Conservation (phyloP, 2,113 vertebrate genomes). For the Ciconia maguari region DNA sequence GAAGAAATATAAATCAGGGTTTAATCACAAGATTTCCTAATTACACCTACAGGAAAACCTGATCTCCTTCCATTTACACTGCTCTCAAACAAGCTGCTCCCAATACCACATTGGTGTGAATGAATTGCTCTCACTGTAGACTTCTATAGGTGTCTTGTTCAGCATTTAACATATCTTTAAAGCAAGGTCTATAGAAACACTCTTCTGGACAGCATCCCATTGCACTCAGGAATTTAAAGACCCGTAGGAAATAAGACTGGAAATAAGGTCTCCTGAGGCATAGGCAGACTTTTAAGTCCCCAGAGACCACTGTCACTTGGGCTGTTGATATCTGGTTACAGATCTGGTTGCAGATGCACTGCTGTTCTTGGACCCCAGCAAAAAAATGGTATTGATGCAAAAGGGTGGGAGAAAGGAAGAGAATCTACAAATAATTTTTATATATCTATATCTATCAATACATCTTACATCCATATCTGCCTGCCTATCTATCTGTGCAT, state of each 20-base stretch:
- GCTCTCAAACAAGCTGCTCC: neutral
- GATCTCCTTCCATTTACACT: neutral
- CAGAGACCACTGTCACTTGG: neutral
- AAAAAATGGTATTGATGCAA: rapidly evolving
- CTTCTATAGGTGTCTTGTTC: neutral
- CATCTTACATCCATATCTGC: too few species aligned
- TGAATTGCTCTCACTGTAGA: neutral
- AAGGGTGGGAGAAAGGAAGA: neutral
- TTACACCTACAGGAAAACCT: neutral
- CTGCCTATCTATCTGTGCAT: neutral
- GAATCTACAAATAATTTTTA: neutral
- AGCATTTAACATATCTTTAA: neutral
- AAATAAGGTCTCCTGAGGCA: neutral
- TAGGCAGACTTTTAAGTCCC: neutral
- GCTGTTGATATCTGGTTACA: neutral
- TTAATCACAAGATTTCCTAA: neutral
- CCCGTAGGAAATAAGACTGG: neutral
- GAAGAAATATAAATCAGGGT: neutral
- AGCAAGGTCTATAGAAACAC: neutral
- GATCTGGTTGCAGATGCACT: neutral
- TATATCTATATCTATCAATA: neutral
- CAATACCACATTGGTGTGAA: neutral
- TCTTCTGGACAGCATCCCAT: neutral
- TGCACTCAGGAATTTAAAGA: neutral
- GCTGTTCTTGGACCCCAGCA: neutral